Conservation (phyloP, 1,140 invertebrate genomes). For the Fopius arisanus region DNA sequence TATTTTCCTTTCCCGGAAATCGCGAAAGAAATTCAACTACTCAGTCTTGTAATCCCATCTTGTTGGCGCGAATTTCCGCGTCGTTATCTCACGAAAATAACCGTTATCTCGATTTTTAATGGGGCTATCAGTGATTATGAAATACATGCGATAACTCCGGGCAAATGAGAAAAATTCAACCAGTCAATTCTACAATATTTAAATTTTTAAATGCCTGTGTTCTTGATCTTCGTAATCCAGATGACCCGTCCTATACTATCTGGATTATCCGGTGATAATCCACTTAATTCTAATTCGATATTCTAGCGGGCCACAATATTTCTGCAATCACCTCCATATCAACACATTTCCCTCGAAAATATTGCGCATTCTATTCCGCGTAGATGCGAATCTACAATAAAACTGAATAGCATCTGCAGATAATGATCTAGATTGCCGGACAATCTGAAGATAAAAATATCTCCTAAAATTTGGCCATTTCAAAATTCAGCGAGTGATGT, state of each 20-base stretch:
- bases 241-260: too few relatives aligned
- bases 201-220: neutral
- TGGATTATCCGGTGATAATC: neutral
- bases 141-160: neutral
- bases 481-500: too few relatives aligned
- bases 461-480: too few relatives aligned
- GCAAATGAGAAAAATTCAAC: neutral
- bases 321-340: too few relatives aligned
- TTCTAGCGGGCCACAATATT: too few relatives aligned
- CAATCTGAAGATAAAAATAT: too few relatives aligned
- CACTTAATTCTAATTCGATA: neutral
- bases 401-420: too few relatives aligned
- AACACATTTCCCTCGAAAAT: too few relatives aligned
- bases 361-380: too few relatives aligned
- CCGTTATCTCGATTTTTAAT: neutral
- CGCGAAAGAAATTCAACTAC: neutral
- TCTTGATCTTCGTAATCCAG: neutral
- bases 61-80: neutral
- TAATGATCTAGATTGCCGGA: too few relatives aligned
- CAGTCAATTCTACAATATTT: neutral
- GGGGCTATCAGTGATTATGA: neutral
- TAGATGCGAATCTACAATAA: too few relatives aligned
- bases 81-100: neutral
- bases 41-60: neutral
- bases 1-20: neutral